Evolutionary conservation across 2,888 invertebrate species (phyloP), one percentile per base, ranked within the genome.

Genomic region (Morpho achilles): DNA sequence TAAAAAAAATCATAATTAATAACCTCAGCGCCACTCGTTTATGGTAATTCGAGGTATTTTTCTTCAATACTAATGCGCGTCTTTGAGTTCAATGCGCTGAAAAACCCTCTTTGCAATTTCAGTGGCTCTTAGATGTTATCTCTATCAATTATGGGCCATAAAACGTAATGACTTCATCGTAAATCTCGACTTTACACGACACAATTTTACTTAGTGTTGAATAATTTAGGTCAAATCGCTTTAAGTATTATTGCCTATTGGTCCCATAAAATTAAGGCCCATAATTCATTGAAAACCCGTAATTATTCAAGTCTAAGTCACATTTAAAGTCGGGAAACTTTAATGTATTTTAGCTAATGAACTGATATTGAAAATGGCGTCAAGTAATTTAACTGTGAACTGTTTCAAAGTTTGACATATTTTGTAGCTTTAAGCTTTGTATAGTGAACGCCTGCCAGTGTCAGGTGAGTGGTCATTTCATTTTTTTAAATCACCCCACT

Each of bases 91-190:
- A 84, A 82, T 70, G 84, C 79, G 76, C 84, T 77, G 74, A 69
- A 82, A 80, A 77, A 79, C 77, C 80, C 78, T 84, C 85, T 84
- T 86, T 84, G 87, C 87, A 86, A 87, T 87, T 88, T 83, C 80
- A 84, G 79, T 79, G 73, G 79, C 75, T 72, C 79, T 71, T 67
- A 85, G 87, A 88, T 88, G 77, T 73, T 87, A 88, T 88, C 87
- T 87, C 81, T 85, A 87, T 87, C 87, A 88, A 88, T 88, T 88
- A 88, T 87, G 83, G 87, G 70, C 87, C 85, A 87, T 88, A 87
- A 88, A 88, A 86, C 79, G 80, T 87, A 88, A 88, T 88, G 88
- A 85, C 88, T 88, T 86, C 85, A 88, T 88, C 88, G 86, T 88
- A 87, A 87, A 88, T 87, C 87, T 87, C 77, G 69, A 76, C 74